These are phyloP conservation scores for Mormyrus lacerda DNA, from an alignment of 2,113 vertebrate genomes.

Conservation along the genomic window DNA sequence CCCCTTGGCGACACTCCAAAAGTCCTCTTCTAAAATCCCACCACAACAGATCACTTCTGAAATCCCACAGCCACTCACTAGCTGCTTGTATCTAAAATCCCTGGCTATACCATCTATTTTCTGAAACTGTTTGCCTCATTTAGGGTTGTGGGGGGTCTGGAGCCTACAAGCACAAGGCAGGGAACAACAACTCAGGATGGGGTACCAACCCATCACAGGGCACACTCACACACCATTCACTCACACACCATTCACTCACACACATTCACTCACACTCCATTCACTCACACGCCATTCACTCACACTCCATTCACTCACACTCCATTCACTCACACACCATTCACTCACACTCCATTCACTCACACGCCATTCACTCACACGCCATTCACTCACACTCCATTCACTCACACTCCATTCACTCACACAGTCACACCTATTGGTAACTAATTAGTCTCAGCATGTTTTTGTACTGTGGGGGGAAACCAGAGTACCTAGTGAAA, in stretches of 20 bases:
- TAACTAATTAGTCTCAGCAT: neutral
- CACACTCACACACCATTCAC: neutral
- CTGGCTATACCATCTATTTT: no score
- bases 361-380: no score
- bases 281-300: neutral
- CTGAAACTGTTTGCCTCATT: no score
- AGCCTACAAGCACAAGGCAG: no score
- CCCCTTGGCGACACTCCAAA: neutral
- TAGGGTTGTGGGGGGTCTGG: no score
- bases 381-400: neutral
- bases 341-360: no score
- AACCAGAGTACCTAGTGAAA: neutral
- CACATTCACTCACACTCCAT: no score
- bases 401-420: no score
- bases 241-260: no score
- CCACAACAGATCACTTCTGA: neutral
- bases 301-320: no score
- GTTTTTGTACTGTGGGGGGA: neutral
- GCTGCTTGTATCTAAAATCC: neutral
- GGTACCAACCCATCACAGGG: neutral
- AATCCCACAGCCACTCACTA: neutral
- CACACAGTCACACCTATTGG: neutral
- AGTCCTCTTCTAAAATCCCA: neutral
- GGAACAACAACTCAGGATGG: neutral
- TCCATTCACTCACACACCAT: neutral